Base-by-base conservation (phyloP, 2,113 vertebrate species). In the Marmota monax region DNA sequence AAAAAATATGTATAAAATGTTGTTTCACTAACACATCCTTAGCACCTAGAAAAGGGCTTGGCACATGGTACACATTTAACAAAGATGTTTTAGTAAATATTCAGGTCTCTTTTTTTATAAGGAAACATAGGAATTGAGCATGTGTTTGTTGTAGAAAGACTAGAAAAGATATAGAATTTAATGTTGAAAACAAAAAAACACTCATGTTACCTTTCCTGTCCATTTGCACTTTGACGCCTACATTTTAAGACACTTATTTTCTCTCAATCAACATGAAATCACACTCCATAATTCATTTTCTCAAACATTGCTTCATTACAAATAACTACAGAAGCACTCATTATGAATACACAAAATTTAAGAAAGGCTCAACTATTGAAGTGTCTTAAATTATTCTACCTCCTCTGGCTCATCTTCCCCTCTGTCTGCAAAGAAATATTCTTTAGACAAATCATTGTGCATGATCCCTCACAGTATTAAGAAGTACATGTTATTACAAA, bases 111-210 rank as follows among this genome's bases (percentile, higher is more conserved):
- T 90, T 70, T 90, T 63, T 5, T 39, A 37, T 77, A 88, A 88
- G 42, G 12, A 7, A 87, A 67, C 25, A 56, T 73, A 87, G 4
- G 34, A 89, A 76, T 20, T 32, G n/a, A 91, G 5, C 34, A 77
- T 29, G 5, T 25, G 63, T 77, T 37, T 90, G 16, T 53, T 69
- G 12, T 13, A 78, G 29, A 78, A 93, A 65, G 5, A 88, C 63
- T 67, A 69, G 69, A 73, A 95, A 87, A 80, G 37, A 32, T 10
- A 42, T 2, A 61, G 27, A 88, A 72, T 37, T 69, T 73, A 83
- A 94, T 72, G 16, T 74, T 14, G 3, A 93, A 96, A 67, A 76
- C 17, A 88, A 88, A 92, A 88, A 48, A 12, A 86, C 48, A 80
- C 77, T 58, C 48, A 32, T 22, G n/a, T 63, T 86, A 92, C 16